These are phyloP conservation scores for Diphyllodes magnificus DNA, from an alignment of 2,113 vertebrate genomes.

Conservation along the genomic window DNA sequence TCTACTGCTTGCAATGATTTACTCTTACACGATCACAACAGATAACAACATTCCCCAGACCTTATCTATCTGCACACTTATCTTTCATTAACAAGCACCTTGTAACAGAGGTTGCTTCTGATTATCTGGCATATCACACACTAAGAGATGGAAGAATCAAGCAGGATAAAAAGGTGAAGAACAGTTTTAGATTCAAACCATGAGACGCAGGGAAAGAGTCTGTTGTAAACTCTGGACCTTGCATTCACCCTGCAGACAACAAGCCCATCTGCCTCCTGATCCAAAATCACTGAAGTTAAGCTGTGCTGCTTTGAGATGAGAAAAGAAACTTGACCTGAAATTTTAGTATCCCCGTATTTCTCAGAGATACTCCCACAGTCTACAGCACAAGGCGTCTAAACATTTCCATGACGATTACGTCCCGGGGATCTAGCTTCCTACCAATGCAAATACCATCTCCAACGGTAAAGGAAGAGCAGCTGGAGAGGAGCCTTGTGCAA, in stretches of 20 bases:
- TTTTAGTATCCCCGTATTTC: background rate
- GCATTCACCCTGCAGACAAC: background rate
- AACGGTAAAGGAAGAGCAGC: rapidly evolving
- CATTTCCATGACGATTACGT: rapidly evolving
- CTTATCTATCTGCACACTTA: background rate
- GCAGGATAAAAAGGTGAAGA: background rate
- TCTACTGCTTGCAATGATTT: background rate
- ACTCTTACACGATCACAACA: background rate
- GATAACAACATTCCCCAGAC: background rate
- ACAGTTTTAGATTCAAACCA: background rate
- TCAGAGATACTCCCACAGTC: background rate
- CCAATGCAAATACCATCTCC: rapidly evolving
- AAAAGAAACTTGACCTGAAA: background rate
- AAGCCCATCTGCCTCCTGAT: background rate
- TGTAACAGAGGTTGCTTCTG: background rate
- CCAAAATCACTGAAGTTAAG: background rate
- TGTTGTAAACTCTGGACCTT: background rate
- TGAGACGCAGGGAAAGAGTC: background rate
- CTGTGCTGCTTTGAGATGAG: rapidly evolving
- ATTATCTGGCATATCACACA: background rate
- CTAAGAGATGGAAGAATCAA: background rate
- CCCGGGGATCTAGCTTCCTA: background rate
- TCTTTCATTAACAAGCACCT: background rate
- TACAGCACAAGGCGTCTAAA: background rate
- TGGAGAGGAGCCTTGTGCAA: background rate